phyloP scores from a whole-genome alignment of 2,888 invertebrate genomes.

The Orthosia gracilis region DNA sequence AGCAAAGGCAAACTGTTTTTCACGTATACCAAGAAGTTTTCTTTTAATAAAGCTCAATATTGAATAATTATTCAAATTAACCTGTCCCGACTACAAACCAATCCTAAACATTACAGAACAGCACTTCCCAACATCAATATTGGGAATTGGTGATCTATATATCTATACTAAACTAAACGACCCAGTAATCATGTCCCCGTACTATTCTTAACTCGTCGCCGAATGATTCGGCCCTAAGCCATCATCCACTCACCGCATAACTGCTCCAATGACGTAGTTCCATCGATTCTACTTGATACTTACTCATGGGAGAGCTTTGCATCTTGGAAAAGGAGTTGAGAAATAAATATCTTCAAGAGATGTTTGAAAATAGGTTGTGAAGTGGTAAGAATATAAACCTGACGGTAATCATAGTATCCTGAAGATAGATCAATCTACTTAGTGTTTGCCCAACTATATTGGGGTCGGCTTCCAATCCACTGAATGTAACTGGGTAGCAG shows the following conservation, averaged over 20 bases:
- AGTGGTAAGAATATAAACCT: too few species aligned
- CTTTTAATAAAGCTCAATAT: too few species aligned
- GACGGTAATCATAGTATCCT: too few species aligned
- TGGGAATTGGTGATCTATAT: too few species aligned
- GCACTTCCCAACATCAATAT: background rate
- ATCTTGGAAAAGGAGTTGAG: background rate
- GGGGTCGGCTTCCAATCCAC: too few species aligned
- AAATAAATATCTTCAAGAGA: background rate
- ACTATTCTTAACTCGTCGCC: slow-evolving; percentile 40
- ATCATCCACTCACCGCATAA: slow-evolving; percentile 57
- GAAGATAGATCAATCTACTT: too few species aligned
- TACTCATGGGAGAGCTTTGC: slow-evolving; percentile 18
- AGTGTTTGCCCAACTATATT: too few species aligned
- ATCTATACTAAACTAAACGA: slow-evolving; percentile 32
- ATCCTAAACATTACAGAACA: slow-evolving; percentile 8
- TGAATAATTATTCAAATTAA: background rate
- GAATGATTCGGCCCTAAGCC: slow-evolving; percentile 63
- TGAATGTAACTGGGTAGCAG: too few species aligned
- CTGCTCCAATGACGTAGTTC: slow-evolving; percentile 12
- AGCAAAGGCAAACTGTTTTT: too few species aligned
- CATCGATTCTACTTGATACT: slow-evolving; percentile 36
- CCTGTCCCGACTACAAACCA: background rate
- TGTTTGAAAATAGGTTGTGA: background rate
- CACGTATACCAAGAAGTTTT: too few species aligned
- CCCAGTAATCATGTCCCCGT: slow-evolving; percentile 28